Evolutionary conservation across 2,888 invertebrate genomes (phyloP).

Genomic region (Leptarthrus brevirostris): DNA sequence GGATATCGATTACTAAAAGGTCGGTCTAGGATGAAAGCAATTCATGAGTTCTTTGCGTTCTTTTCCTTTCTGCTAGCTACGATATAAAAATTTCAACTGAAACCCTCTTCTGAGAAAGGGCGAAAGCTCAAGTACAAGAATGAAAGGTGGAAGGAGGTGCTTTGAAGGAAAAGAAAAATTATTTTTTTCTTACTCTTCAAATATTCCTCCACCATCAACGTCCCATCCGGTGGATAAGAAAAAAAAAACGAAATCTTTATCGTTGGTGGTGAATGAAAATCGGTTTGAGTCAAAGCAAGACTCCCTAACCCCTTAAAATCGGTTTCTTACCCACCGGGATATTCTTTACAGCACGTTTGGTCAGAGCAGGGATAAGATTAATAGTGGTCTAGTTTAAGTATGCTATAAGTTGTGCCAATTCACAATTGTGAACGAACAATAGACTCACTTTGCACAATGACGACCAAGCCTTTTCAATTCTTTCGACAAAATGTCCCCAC

Average conservation of each 20-base stretch:
- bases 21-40: slow-evolving; percentile 48
- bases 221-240: slow-evolving; percentile 45
- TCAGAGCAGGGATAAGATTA: slow-evolving; percentile 49
- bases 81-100: slow-evolving; percentile 45
- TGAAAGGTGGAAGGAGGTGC: slow-evolving; percentile 25
- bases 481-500: slow-evolving; percentile 39
- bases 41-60: slow-evolving; percentile 45
- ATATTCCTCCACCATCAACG: slow-evolving; percentile 43
- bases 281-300: slow-evolving; percentile 20
- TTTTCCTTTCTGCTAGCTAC: slow-evolving; percentile 26
- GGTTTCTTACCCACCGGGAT: slow-evolving; percentile 39
- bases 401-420: slow-evolving; percentile 50
- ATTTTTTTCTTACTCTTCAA: slow-evolving; percentile 48
- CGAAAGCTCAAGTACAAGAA: slow-evolving; percentile 26
- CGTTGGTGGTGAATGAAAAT: slow-evolving; percentile 36
- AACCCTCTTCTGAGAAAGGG: slow-evolving; percentile 26
- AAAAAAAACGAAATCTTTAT: slow-evolving; percentile 29
- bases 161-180: slow-evolving; percentile 44
- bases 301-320: slow-evolving; percentile 1
- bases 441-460: slow-evolving; percentile 47
- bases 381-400: slow-evolving; percentile 52
- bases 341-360: slow-evolving; percentile 49
- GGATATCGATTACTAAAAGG: slow-evolving; percentile 50
- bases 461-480: slow-evolving; percentile 43
- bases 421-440: slow-evolving; percentile 48